A percentile compares a stretch with the other conserved stretches of the same genome.
Conservation (phyloP, 2,113 vertebrate genomes). For the Triplophysa siluroides region DNA sequence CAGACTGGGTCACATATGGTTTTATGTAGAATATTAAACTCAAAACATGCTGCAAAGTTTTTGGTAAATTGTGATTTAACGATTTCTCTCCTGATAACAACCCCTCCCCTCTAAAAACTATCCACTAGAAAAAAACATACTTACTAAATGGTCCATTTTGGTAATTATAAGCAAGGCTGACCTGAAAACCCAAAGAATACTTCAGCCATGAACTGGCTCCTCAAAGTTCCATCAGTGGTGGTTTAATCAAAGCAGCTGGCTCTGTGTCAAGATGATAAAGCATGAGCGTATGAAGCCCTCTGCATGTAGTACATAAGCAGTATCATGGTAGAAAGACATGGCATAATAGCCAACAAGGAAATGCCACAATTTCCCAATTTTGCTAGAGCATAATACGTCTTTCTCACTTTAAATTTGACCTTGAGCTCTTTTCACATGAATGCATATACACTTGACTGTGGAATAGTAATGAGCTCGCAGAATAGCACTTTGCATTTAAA, state of each 20-base stretch:
- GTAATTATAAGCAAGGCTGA: slow-evolving; percentile 54
- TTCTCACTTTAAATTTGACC: slow-evolving; percentile 2
- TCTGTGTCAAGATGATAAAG: slow-evolving; percentile 18
- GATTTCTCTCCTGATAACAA: neutral
- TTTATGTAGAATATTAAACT: neutral
- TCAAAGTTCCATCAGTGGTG: slow-evolving; percentile 1
- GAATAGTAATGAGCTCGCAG: slow-evolving; percentile 28
- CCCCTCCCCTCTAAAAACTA: neutral
- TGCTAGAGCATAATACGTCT: neutral
- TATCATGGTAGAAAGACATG: neutral
- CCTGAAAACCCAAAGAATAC: slow-evolving; percentile 33
- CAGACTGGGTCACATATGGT: no score
- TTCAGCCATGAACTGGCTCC: slow-evolving; percentile 45
- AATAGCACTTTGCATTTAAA: slow-evolving; percentile 2
- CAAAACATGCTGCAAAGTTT: neutral
- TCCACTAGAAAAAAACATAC: slow-evolving; percentile 43
- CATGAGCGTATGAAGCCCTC: slow-evolving; percentile 19
- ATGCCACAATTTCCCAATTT: neutral
- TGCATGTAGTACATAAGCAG: slow-evolving; percentile 16
- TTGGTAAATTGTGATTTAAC: neutral
- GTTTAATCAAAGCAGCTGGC: slow-evolving; percentile 22
- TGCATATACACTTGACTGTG: slow-evolving; percentile 17
- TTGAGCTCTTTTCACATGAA: slow-evolving; percentile 24
- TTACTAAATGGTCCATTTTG: slow-evolving; percentile 58
- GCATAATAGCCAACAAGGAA: slow-evolving; percentile 20